A percentile compares a stretch with the other conserved stretches of the same genome.
These are phyloP conservation scores for Noctilio leporinus DNA, from an alignment of 2,113 vertebrate genomes.

Conservation along the genomic window DNA sequence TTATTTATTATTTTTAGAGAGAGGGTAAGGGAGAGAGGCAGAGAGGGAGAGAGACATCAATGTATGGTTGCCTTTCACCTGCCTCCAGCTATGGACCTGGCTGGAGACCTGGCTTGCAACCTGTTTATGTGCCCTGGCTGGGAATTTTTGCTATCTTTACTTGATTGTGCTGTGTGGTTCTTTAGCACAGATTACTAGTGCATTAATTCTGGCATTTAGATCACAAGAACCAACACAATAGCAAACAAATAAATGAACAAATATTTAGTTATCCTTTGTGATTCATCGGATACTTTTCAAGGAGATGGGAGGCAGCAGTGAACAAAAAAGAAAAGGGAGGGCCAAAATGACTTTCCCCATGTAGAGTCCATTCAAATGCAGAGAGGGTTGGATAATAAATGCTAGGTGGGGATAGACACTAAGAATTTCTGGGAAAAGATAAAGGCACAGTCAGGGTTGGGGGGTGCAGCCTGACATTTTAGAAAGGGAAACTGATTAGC, in stretches of 20 bases:
- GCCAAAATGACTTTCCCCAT: background rate
- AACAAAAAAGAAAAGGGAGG: background rate
- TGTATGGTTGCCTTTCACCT: too few species aligned
- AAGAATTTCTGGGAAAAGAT: background rate
- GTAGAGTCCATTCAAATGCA: background rate
- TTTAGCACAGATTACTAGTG: background rate
- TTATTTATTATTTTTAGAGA: too few species aligned
- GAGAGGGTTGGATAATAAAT: background rate
- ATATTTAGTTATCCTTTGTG: background rate
- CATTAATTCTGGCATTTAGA: background rate
- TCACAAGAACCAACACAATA: background rate
- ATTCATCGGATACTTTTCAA: background rate
- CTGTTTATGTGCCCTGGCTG: too few species aligned
- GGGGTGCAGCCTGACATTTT: background rate
- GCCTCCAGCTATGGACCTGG: too few species aligned
- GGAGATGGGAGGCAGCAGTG: background rate
- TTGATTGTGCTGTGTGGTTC: background rate
- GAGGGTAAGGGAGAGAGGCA: too few species aligned
- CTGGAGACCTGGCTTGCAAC: too few species aligned
- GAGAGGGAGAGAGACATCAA: too few species aligned
- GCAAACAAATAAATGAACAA: background rate
- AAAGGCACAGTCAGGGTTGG: background rate
- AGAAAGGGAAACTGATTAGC: background rate
- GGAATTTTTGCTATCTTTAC: background rate
- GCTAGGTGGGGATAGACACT: background rate